A percentile compares a stretch with the other conserved stretches of the same genome.
Evolutionary conservation across 1,140 invertebrate species (phyloP).

Genomic region (Eriosoma lanigerum): DNA sequence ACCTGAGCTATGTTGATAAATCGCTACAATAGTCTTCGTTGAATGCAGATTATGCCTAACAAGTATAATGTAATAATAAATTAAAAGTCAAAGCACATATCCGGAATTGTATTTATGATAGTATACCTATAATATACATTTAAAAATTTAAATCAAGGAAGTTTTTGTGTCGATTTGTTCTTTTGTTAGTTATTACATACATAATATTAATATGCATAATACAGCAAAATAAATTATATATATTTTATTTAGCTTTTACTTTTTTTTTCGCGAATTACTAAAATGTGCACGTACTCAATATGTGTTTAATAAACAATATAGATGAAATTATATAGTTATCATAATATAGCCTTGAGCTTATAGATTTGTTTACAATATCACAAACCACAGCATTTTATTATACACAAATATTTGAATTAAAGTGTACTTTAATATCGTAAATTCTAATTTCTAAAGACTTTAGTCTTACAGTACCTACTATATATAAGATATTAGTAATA

Average conservation of each 20-base stretch:
- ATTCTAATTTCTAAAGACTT: too few relatives aligned
- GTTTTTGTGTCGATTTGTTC: too few relatives aligned
- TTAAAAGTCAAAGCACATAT: slow-evolving; percentile 5
- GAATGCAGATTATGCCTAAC: background rate
- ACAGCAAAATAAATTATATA: background rate
- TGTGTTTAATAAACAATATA: slow-evolving; percentile 6
- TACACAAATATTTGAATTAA: too few relatives aligned
- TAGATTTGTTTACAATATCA: background rate
- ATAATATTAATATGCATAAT: background rate
- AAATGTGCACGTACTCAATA: background rate
- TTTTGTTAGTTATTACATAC: too few relatives aligned
- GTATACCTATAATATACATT: too few relatives aligned
- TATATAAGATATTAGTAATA: too few relatives aligned
- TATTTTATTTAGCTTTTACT: background rate
- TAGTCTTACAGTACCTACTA: too few relatives aligned
- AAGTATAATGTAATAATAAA: background rate
- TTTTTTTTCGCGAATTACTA: background rate
- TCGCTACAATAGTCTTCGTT: background rate
- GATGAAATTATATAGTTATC: too few relatives aligned
- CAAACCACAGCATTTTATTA: too few relatives aligned
- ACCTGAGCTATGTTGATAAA: slow-evolving; percentile 3
- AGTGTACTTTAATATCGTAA: too few relatives aligned
- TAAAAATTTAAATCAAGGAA: too few relatives aligned
- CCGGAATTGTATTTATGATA: slow-evolving; percentile 27
- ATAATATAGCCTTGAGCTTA: background rate